Conservation (phyloP, 2,113 vertebrate genomes). For the Xyliphius kryptos region DNA sequence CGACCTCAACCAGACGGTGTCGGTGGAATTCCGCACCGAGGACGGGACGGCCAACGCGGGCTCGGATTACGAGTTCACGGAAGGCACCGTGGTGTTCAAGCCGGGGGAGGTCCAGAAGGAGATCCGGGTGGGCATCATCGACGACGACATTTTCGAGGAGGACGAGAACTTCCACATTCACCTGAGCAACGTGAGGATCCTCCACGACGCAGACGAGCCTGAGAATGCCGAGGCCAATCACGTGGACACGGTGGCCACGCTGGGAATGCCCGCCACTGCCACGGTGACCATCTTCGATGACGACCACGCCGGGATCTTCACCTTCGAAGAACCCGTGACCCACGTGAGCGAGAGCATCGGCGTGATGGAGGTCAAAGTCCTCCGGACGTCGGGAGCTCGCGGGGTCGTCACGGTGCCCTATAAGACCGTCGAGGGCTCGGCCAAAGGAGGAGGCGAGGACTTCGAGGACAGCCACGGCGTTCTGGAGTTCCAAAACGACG, state of each 20-base stretch:
- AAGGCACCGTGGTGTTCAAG: constrained; percentile 91
- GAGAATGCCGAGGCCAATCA: constrained; percentile 65
- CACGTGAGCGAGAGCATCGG: constrained; percentile 95
- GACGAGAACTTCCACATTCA: constrained; percentile 97
- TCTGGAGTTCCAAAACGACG: constrained; percentile 96
- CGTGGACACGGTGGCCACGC: constrained; percentile 70
- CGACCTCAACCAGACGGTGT: constrained; percentile 78
- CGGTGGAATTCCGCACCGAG: constrained; percentile 92
- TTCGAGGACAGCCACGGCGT: constrained; percentile 89
- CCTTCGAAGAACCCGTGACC: constrained; percentile 85
- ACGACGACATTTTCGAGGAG: constrained; percentile 97
- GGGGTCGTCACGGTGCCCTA: constrained; percentile 91
- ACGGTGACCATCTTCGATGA: constrained; percentile 97
- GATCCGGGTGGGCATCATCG: constrained; percentile 91
- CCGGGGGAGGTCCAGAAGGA: constrained; percentile 90
- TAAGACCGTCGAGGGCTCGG: constrained; percentile 90
- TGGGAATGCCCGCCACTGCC: constrained; percentile 79
- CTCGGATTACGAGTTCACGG: constrained; percentile 96
- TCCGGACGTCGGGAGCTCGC: constrained; percentile 90
- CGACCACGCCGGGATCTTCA: constrained; percentile 97
- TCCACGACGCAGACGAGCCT: constrained; percentile 67
- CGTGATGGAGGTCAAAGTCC: constrained; percentile 95
- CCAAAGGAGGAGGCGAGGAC: constrained; percentile 88
- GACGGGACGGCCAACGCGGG: constrained; percentile 94
- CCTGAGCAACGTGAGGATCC: constrained; percentile 79